A percentile compares a stretch with the other conserved stretches of the same genome.
Conservation (phyloP, 2,113 vertebrate species). For the Pterophyllum scalare region DNA sequence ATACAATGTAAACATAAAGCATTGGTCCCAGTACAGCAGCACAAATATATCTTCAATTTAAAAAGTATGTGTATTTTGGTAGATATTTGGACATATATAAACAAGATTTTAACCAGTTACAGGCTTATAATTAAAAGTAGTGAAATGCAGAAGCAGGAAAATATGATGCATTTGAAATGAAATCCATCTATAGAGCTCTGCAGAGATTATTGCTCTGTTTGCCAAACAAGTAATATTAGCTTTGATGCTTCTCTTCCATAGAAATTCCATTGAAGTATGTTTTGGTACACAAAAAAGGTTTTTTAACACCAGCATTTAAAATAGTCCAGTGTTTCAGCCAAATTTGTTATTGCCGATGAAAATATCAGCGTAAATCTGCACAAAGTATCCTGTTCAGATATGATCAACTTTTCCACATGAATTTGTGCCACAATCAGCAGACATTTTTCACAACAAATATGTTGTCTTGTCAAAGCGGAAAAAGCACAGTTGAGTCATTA, state of each 20-base stretch:
- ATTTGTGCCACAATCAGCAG: neutral
- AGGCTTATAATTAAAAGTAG: neutral
- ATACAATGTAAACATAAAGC: neutral
- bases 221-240: neutral
- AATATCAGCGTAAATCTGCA: no score
- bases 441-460: neutral
- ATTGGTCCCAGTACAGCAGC: slow-evolving; percentile 31
- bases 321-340: neutral
- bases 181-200: neutral
- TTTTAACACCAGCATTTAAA: neutral
- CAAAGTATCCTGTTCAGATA: neutral
- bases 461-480: neutral
- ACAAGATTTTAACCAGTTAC: neutral
- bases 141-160: neutral
- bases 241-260: neutral
- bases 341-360: neutral
- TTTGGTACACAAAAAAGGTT: neutral
- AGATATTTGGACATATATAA: neutral
- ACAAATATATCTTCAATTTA: slow-evolving; percentile 49
- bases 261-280: neutral
- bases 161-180: neutral
- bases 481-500: neutral
- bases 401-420: neutral
- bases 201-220: neutral
- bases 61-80: slow-evolving; percentile 45